phyloP scores from a whole-genome alignment of 2,888 invertebrate genomes.

The Drosophila setosimentum region DNA sequence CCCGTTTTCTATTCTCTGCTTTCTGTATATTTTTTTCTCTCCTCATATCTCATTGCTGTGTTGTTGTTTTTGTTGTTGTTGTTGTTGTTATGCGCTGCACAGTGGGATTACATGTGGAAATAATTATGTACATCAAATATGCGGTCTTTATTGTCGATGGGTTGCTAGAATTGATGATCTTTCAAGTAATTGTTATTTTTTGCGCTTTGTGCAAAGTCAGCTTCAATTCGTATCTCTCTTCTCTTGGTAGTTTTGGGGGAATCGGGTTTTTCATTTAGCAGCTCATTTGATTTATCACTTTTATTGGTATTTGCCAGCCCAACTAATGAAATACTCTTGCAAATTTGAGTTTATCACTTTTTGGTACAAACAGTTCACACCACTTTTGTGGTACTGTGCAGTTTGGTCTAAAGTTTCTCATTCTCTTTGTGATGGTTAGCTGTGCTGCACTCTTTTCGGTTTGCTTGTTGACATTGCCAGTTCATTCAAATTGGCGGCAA shows the following conservation, averaged over 20 bases:
- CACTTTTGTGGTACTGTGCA: conserved; percentile 45
- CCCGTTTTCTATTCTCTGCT: conserved; percentile 42
- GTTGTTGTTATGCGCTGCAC: conserved; percentile 53
- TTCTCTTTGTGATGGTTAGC: conserved; percentile 14
- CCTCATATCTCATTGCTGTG: background rate
- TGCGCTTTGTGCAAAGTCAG: background rate
- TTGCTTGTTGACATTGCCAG: conserved; percentile 58
- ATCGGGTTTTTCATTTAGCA: background rate
- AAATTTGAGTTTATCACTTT: background rate
- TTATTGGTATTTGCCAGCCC: background rate
- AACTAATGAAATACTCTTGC: background rate
- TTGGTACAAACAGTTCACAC: background rate
- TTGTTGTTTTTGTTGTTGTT: conserved; percentile 7
- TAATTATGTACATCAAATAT: background rate
- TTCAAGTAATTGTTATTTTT: background rate
- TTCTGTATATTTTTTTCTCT: background rate
- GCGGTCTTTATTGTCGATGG: background rate
- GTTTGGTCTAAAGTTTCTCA: conserved; percentile 31
- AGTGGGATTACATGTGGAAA: conserved; percentile 29
- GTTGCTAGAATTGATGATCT: background rate
- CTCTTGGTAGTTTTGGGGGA: too few species aligned
- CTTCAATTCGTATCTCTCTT: background rate
- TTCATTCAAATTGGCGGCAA: conserved; percentile 68
- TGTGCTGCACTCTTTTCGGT: conserved; percentile 34
- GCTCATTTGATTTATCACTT: background rate